Percentiles rank a stretch among this genome's conserved stretches.
These are phyloP conservation scores for Drosophila persimilis DNA, from an alignment of 1,140 invertebrate genomes.

Conservation along the genomic window DNA sequence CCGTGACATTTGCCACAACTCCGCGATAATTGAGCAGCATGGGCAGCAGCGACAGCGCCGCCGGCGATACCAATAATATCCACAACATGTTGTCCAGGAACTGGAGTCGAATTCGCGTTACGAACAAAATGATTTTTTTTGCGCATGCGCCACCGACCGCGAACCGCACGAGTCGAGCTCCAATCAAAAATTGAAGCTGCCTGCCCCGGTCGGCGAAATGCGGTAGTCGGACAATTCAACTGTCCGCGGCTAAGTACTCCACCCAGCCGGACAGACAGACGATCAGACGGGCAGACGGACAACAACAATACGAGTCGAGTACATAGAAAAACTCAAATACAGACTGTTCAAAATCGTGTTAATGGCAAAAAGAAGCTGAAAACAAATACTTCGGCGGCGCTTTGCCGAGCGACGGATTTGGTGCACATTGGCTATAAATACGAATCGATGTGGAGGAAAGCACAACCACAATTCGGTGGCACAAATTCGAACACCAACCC, in stretches of 20 bases:
- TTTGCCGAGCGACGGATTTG: slow-evolving; percentile 38
- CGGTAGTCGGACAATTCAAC: slow-evolving; percentile 49
- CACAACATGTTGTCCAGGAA: slow-evolving; percentile 50
- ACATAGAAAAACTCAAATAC: slow-evolving; percentile 23
- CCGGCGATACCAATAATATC: background rate
- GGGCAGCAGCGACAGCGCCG: background rate
- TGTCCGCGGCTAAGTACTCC: slow-evolving; percentile 35
- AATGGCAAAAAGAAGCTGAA: slow-evolving; percentile 59
- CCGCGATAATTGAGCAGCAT: slow-evolving; percentile 9
- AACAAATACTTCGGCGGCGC: slow-evolving; percentile 41
- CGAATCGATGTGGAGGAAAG: slow-evolving; percentile 25
- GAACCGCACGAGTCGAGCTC: slow-evolving; percentile 54
- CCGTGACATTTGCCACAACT: slow-evolving; percentile 39
- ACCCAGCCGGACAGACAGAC: background rate
- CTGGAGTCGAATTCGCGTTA: slow-evolving; percentile 8
- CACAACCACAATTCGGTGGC: slow-evolving; percentile 37
- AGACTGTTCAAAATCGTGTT: slow-evolving; percentile 68
- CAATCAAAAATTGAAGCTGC: slow-evolving; percentile 66
- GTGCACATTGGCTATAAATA: slow-evolving; percentile 50
- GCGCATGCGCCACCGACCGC: slow-evolving; percentile 3
- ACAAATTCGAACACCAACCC: slow-evolving; percentile 49
- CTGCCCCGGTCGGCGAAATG: slow-evolving; percentile 57
- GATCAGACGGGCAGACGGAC: background rate
- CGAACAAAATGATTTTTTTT: background rate
- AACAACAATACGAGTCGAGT: too few relatives aligned